Conservation (phyloP, 2,113 vertebrate genomes). For the Engystomops pustulosus region DNA sequence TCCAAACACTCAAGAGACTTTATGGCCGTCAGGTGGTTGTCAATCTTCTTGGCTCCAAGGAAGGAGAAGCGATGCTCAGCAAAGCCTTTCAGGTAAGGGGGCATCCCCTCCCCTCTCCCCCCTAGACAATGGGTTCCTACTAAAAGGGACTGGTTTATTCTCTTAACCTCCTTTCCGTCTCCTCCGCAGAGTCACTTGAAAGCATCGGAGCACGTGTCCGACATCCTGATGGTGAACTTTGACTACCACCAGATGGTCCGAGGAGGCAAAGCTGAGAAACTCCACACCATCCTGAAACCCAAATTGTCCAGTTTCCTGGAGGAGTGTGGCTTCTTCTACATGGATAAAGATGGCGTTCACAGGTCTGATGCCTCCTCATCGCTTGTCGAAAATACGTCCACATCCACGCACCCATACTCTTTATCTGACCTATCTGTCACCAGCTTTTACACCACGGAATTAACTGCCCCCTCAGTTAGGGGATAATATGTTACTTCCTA, state of each 20-base stretch:
- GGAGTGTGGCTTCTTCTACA: constrained; percentile 94
- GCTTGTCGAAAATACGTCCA: neutral
- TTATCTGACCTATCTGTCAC: too few species aligned
- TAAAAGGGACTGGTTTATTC: neutral
- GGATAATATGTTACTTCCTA: too few species aligned
- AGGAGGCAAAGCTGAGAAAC: constrained; percentile 93
- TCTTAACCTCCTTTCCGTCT: neutral
- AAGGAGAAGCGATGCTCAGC: constrained; percentile 98
- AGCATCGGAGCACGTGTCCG: constrained; percentile 87
- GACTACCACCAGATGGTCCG: constrained; percentile 98
- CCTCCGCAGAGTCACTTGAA: constrained; percentile 90
- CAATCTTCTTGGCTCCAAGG: constrained; percentile 95
- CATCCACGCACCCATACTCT: too few species aligned
- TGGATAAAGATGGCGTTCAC: constrained; percentile 85
- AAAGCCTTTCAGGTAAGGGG: constrained; percentile 92
- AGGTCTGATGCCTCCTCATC: constrained; percentile 75
- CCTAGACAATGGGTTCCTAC: neutral
- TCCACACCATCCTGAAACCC: constrained; percentile 88
- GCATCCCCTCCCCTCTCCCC: neutral
- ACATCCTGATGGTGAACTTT: constrained; percentile 94
- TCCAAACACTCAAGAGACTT: constrained; percentile 87
- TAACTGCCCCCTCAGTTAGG: too few species aligned
- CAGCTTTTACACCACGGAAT: too few species aligned
- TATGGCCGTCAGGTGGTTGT: constrained; percentile 96
- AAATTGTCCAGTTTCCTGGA: constrained; percentile 86